phyloP scores from a whole-genome alignment of 2,888 invertebrate species.

The Sesamia inferens region DNA sequence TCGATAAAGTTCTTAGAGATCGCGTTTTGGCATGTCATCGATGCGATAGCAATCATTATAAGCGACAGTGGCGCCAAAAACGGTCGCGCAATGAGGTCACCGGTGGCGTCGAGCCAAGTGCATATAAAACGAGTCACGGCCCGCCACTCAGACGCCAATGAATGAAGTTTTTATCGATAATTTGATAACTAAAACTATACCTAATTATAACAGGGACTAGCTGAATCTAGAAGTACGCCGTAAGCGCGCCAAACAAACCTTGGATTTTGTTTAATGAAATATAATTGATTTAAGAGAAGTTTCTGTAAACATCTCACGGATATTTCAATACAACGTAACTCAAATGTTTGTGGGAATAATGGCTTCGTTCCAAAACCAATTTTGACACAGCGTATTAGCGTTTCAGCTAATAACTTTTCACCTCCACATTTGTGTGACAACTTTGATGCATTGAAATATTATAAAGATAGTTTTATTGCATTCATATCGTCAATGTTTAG shows the following conservation, averaged over 20 bases:
- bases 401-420: conserved; percentile 67
- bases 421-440: conserved; percentile 66
- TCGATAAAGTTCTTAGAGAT: conserved; percentile 76
- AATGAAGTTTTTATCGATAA: conserved; percentile 73
- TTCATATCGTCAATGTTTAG: conserved; percentile 71
- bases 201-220: conserved; percentile 63
- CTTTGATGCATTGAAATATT: conserved; percentile 70
- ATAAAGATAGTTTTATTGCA: conserved; percentile 71
- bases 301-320: conserved; percentile 70
- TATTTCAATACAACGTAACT: conserved; percentile 68
- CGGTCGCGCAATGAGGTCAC: conserved; percentile 85
- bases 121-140: conserved; percentile 77
- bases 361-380: conserved; percentile 74
- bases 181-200: conserved; percentile 66
- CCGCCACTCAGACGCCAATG: conserved; percentile 70
- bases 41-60: conserved; percentile 80
- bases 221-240: conserved; percentile 54
- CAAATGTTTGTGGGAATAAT: conserved; percentile 65
- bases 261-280: conserved; percentile 64
- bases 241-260: conserved; percentile 49
- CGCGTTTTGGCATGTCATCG: conserved; percentile 84
- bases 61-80: conserved; percentile 86
- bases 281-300: conserved; percentile 69
- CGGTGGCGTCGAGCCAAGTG: conserved; percentile 86
- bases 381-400: conserved; percentile 60